Conservation (phyloP, 2,888 invertebrate genomes). For the Luperina nickerlii region DNA sequence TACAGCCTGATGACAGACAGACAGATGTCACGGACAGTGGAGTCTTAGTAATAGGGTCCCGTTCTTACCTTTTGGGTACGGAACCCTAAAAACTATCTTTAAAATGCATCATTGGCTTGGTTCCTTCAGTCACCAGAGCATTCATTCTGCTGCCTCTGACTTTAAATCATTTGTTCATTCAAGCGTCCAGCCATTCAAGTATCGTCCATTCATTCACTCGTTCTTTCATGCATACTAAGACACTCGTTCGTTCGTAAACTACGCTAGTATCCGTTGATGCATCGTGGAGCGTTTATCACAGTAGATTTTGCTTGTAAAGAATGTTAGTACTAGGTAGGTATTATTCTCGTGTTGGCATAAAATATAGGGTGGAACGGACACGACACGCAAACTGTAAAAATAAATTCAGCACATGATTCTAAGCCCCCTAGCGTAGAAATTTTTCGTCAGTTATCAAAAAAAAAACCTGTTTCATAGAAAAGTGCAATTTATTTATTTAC, state of each 20-base stretch:
- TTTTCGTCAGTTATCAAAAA: too few relatives aligned
- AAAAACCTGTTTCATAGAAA: too few relatives aligned
- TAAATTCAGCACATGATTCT: too few relatives aligned
- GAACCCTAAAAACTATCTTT: background rate
- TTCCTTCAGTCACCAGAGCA: slow-evolving; percentile 13
- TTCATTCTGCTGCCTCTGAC: slow-evolving; percentile 26
- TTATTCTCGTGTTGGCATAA: too few relatives aligned
- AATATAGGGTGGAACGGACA: too few relatives aligned
- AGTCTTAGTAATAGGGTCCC: too few relatives aligned
- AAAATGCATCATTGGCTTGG: slow-evolving; percentile 4
- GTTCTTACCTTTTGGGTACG: too few relatives aligned
- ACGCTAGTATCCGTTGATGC: slow-evolving; percentile 17
- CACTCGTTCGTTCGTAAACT: slow-evolving; percentile 28
- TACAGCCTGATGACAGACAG: too few relatives aligned
- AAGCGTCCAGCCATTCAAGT: slow-evolving; percentile 41
- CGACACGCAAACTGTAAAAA: too few relatives aligned
- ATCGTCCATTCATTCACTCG: slow-evolving; percentile 45
- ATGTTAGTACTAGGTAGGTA: background rate
- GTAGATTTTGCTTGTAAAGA: background rate
- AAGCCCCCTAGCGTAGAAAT: too few relatives aligned
- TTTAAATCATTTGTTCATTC: slow-evolving; percentile 55
- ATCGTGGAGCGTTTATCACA: slow-evolving; percentile 8
- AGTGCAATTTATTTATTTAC: too few relatives aligned
- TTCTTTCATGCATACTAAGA: slow-evolving; percentile 42
- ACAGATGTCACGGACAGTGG: too few relatives aligned